phyloP scores from a whole-genome alignment of 37 sponge, comb jelly and placozoan genomes.

The Spongilla lacustris region DNA sequence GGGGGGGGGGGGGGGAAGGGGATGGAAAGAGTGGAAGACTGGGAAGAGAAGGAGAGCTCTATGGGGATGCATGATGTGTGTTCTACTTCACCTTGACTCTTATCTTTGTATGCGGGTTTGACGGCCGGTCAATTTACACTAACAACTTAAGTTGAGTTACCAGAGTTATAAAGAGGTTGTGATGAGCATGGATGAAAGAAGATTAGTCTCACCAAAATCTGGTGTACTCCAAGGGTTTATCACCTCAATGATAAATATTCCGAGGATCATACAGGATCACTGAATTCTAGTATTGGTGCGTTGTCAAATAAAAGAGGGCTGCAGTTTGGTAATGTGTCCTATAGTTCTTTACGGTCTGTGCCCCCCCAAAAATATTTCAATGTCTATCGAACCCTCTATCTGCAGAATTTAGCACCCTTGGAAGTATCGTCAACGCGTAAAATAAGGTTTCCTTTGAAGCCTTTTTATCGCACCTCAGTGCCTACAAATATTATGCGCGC shows the following conservation, averaged over 20 bases:
- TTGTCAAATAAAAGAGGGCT: background rate
- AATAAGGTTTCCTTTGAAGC: constrained; percentile 18
- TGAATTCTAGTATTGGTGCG: background rate
- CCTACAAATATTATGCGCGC: background rate
- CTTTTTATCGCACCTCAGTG: constrained; percentile 7
- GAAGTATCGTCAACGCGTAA: background rate
- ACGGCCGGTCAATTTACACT: background rate
- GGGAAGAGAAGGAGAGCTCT: too few relatives aligned
- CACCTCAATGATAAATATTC: background rate
- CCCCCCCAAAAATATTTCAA: background rate
- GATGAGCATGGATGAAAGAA: background rate
- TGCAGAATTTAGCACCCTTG: constrained; percentile 12
- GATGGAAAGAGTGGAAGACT: too few relatives aligned
- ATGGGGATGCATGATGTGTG: too few relatives aligned
- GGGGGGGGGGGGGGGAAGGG: too few relatives aligned
- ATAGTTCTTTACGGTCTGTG: background rate
- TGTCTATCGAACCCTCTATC: background rate
- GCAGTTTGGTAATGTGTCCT: background rate
- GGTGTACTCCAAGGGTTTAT: background rate
- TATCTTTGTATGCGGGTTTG: background rate
- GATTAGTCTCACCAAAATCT: background rate
- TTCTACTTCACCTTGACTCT: too few relatives aligned
- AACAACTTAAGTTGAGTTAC: background rate
- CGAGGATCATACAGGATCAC: too few relatives aligned
- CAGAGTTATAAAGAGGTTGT: background rate